Conservation (phyloP, 2,113 vertebrate genomes). For the Ophthalmotilapia sp. region DNA sequence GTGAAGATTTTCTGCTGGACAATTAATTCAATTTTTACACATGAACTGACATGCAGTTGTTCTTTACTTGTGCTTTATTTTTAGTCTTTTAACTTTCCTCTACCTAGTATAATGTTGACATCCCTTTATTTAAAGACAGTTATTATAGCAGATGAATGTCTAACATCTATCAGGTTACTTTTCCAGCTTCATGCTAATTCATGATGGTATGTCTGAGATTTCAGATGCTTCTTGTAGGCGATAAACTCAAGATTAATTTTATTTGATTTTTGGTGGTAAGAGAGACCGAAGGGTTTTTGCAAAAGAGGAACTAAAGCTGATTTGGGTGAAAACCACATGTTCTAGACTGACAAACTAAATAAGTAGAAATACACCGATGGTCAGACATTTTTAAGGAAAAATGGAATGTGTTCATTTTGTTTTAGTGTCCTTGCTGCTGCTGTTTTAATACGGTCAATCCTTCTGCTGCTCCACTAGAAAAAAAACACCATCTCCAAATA, state of each 20-base stretch:
- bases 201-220: background rate
- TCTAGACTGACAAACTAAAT: background rate
- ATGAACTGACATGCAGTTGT: background rate
- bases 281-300: background rate
- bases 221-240: background rate
- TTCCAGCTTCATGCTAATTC: background rate
- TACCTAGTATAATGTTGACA: background rate
- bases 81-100: background rate
- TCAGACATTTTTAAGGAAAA: background rate
- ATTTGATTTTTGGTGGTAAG: background rate
- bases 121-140: background rate
- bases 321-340: background rate
- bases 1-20: background rate
- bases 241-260: background rate
- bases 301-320: background rate
- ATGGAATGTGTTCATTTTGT: accelerated
- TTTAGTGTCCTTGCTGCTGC: background rate
- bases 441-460: background rate
- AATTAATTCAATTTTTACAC: background rate
- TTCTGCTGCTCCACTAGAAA: background rate
- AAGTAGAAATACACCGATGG: background rate
- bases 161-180: background rate
- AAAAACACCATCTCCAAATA: background rate
- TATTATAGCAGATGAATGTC: background rate
- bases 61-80: background rate